Evolutionary conservation across 2,113 vertebrate genomes (phyloP), one percentile per base, ranked within the genome.

Genomic region (Rostratula benghalensis): DNA sequence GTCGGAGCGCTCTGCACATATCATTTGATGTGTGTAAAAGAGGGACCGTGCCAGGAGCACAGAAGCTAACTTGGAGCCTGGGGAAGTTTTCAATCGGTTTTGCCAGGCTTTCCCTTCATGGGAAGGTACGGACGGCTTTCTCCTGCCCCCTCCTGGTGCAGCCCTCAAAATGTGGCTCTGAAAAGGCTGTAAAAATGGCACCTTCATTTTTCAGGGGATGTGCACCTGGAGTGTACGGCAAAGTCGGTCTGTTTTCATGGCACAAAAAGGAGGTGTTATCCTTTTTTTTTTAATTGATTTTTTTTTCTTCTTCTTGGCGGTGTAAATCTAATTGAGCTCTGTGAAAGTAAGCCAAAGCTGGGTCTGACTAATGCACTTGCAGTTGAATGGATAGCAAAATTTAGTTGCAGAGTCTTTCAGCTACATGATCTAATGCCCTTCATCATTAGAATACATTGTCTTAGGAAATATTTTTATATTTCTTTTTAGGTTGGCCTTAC

Each of bases 71-170:
- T 81, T 84, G 93, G 83, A 92, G 92, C 92, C 87, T 65, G 83
- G 89, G 88, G 89, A 94, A 95, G 83, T 94, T 95, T 87, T 85
- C 92, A 50, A 11, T 83, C 64, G 18, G 43, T 90, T 92, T 91
- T 95, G 89, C 95, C 94, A 96, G 86, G 83, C 80, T 73, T 92
- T 88, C 90, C 93, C 81, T 78, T 4, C 9, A 30, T 75, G 73
- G 89, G 68, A 89, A 96, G 77, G 82, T 77, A 93, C 15, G 86
- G 78, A 93, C 2, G 89, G 95, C 64, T 96, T 96, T 94, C 95
- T 97, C 92, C 96, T 97, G 97, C 96, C 96, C 97, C 89, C 96
- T 95, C 95, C 96, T 97, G 97, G 97, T 95, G 63, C 73, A 97
- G 90, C 54, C 60, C 64, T 93, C 87, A 35, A 91, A 86, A 87